phyloP scores from a whole-genome alignment of 2,888 invertebrate species.

The Monochamus alternatus region DNA sequence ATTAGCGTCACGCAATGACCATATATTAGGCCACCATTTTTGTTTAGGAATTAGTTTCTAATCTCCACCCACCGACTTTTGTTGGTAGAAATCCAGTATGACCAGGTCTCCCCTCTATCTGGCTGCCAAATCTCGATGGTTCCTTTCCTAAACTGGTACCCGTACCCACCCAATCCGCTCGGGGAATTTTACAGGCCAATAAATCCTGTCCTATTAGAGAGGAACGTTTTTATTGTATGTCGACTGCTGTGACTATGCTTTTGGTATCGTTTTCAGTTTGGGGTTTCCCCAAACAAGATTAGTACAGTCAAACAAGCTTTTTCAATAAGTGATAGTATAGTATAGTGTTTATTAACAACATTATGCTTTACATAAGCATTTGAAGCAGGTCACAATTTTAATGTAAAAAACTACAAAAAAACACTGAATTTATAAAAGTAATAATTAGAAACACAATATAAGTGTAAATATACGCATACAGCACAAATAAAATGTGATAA shows the following conservation, averaged over 20 bases:
- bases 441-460: too few relatives aligned
- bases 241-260: conserved; percentile 14
- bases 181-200: conserved; percentile 30
- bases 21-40: conserved; percentile 59
- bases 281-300: too few relatives aligned
- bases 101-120: conserved; percentile 28
- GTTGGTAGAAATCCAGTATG: conserved; percentile 44
- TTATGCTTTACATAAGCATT: too few relatives aligned
- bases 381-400: too few relatives aligned
- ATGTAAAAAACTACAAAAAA: too few relatives aligned
- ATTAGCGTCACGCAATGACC: conserved; percentile 54
- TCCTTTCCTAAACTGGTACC: conserved; percentile 37
- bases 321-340: too few relatives aligned
- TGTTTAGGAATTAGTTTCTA: conserved; percentile 58
- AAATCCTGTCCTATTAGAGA: conserved; percentile 23
- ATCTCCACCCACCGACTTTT: conserved; percentile 55
- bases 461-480: too few relatives aligned
- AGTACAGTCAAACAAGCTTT: too few relatives aligned
- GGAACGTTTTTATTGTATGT: conserved; percentile 19
- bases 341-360: too few relatives aligned
- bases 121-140: conserved; percentile 39
- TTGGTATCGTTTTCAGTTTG: background rate
- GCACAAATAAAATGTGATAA: too few relatives aligned
- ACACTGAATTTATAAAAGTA: too few relatives aligned
- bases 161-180: conserved; percentile 24